Base-by-base conservation (phyloP, 64 coral and sea anemone species). In the Porites lutea region DNA sequence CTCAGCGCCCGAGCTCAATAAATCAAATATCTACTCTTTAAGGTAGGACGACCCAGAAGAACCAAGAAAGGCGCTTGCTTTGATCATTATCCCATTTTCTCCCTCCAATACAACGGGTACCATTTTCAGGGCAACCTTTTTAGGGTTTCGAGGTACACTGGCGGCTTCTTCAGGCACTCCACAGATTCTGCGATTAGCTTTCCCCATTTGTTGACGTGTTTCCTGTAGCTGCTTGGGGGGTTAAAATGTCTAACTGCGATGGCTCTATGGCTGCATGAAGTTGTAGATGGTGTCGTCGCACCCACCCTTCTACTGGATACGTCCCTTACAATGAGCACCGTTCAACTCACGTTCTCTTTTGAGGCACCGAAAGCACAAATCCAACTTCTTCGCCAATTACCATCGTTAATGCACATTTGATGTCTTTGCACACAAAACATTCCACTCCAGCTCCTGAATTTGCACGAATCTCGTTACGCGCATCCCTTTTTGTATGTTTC, bases 291-390 rank as follows among this genome's bases (percentile, higher is more conserved):
- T 87, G 83, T 12, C 22, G 71, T 55, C 65, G 47, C 10, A 51
- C 13, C 71, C 83, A 87, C 16, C 65, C 48, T 71, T 70, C 83
- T 9, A 67, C 49, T 52, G 49, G 48, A 72, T 67, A 87, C 2
- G 74, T 63, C 27, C 78, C 55, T 64, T 82, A 37, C 27, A 62
- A 16, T 16, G 59, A 62, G 59, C 59, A 2, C 9, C 9, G 16
- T 62, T 62, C 59, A 62, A 62, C 59, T 62, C 9, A 62, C 2
- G 59, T 62, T 16, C 59, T 16, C 59, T 9, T 19, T 82, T 71
- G 8, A 90, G 88, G 63, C 77, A 90, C 6, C 63, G 45, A 58
- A 90, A 90, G 20, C 88, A 90, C 2, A 90, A 23, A 8, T n/a
- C 20, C 3, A 68, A 54, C 6, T 79, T 90, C 51, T 79, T 90